These are phyloP conservation scores for Puffinus mauretanicus DNA, from an alignment of 2,113 vertebrate species.

Conservation along the genomic window DNA sequence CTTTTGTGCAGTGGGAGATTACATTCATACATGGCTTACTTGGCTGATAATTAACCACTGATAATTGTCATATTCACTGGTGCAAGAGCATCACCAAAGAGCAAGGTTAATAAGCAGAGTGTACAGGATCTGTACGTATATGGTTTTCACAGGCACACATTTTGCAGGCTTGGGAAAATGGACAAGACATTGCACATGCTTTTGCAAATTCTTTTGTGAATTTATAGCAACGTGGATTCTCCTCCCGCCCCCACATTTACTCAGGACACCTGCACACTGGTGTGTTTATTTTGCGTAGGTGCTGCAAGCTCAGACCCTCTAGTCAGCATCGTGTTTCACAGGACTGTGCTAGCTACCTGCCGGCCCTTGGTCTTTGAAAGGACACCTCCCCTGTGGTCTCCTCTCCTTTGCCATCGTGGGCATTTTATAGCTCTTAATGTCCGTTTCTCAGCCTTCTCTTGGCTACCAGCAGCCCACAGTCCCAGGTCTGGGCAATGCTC, in stretches of 20 bases:
- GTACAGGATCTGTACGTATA: not conserved
- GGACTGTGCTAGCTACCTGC: not conserved
- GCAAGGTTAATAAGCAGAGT: not conserved
- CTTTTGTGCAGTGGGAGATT: not conserved
- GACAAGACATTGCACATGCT: not conserved
- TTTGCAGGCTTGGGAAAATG: not conserved
- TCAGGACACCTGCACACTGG: not conserved
- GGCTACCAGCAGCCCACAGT: not conserved
- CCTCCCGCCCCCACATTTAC: not conserved
- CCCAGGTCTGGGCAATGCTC: not conserved
- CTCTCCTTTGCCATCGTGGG: not conserved
- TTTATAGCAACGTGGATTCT: not conserved
- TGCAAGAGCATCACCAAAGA: not conserved
- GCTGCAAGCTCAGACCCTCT: not conserved
- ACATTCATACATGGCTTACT: not conserved
- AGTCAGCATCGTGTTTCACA: not conserved
- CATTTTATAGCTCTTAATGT: not conserved
- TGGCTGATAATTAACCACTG: too few species aligned
- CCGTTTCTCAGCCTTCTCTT: not conserved
- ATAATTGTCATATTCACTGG: not conserved
- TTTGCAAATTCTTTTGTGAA: not conserved
- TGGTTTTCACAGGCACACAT: not conserved
- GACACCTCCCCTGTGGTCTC: not conserved
- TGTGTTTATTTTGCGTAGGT: not conserved
- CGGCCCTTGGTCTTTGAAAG: not conserved